Base-by-base conservation (phyloP, 2,888 invertebrate genomes). In the Globia sparganii region DNA sequence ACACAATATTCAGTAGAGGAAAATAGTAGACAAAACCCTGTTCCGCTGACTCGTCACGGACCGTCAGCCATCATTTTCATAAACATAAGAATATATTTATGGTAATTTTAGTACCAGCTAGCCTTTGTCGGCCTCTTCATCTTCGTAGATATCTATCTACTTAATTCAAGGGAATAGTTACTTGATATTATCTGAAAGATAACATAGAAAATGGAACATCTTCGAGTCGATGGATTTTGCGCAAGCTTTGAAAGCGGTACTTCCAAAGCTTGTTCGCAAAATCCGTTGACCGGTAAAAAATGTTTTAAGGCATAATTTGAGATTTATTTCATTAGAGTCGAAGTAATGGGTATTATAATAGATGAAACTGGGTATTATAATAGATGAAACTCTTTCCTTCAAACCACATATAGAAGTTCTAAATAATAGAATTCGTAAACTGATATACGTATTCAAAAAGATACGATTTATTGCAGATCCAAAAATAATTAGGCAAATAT, bases 41-140 rank as follows among this genome's bases (percentile, higher is more conserved):
- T 72, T 28, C 28, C 65, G 87, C 87, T 87, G 87, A 87, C 79
- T 87, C 82, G 79, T 80, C 84, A 83, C 62, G 67, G 81, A 68
- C 78, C 71, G 83, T 85, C 73, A 79, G 65, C 78, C 71, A 86
- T 88, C 83, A 88, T 88, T 88, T 90, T 89, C 87, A 89, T 90
- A 85, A 88, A 83, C 85, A 81, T 87, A 87, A 87, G 81, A 85
- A 86, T 87, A 86, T 87, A 84, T 86, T 90, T 90, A 90, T 89
- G 88, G 71, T 90, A 90, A 90, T 89, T 86, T 89, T 84, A 85
- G 80, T 86, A 79, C 75, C 78, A 84, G 43, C 83, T 85, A 78
- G 78, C 81, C 81, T 83, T 87, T 86, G 86, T 83, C 81, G 78
- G 88, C 77, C 71, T 77, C 75, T 85, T 86, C 77, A 85, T 86